phyloP scores from a whole-genome alignment of 2,113 vertebrate genomes.

The Seriola dumerili region DNA sequence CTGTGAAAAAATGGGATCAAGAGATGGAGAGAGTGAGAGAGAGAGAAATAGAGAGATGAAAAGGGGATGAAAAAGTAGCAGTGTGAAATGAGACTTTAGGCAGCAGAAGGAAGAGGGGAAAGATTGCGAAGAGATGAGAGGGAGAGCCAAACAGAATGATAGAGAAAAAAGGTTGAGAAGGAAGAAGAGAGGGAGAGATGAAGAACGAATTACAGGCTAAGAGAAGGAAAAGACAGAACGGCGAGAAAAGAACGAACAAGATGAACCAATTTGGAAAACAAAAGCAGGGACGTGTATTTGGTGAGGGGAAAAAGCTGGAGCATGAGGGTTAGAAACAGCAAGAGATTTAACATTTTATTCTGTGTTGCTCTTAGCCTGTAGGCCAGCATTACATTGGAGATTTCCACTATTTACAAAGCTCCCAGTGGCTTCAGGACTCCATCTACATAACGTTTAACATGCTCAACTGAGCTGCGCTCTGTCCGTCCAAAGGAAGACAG shows the following conservation, averaged over 20 bases:
- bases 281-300: constrained; percentile 46
- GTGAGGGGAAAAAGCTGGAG: constrained; percentile 25
- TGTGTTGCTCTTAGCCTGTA: constrained; percentile 56
- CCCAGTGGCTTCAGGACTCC: constrained; percentile 54
- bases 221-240: background rate
- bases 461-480: constrained; percentile 59
- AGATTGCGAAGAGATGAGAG: constrained; percentile 55
- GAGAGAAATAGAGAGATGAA: constrained; percentile 34
- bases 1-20: constrained; percentile 43
- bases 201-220: constrained; percentile 32
- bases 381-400: constrained; percentile 64
- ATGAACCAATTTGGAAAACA: constrained; percentile 62
- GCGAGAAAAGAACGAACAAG: constrained; percentile 39
- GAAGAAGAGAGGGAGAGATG: background rate
- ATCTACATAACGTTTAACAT: constrained; percentile 80
- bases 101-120: constrained; percentile 18
- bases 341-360: constrained; percentile 68
- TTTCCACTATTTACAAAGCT: constrained; percentile 76
- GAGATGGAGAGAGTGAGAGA: constrained; percentile 31
- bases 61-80: constrained; percentile 57
- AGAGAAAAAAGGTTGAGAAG: constrained; percentile 16
- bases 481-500: constrained; percentile 59
- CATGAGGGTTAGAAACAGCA: constrained; percentile 16
- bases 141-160: constrained; percentile 10
- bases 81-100: constrained; percentile 67